Percentiles rank a stretch among this genome's conserved stretches.
phyloP scores from a whole-genome alignment of 2,888 invertebrate genomes.

The Dioctria rufipes region DNA sequence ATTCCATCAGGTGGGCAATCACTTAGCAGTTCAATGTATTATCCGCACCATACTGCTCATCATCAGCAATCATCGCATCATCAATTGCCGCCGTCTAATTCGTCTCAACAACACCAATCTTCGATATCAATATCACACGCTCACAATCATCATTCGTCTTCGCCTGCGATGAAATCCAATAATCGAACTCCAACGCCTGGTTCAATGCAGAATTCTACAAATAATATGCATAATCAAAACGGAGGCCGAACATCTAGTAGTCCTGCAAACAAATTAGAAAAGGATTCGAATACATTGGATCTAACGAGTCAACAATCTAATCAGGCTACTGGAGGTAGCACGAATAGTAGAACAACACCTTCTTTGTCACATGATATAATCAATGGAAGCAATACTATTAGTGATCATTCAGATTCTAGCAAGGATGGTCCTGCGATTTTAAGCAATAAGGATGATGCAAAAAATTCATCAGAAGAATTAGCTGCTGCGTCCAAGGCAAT shows the following conservation, averaged over 20 bases:
- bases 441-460: conserved; percentile 49
- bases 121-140: conserved; percentile 45
- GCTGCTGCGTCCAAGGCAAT: conserved; percentile 1
- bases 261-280: conserved; percentile 63
- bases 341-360: conserved; percentile 62
- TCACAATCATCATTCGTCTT: conserved; percentile 42
- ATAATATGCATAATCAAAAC: conserved; percentile 58
- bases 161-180: conserved; percentile 38
- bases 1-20: conserved; percentile 65
- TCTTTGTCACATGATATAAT: conserved; percentile 65
- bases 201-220: conserved; percentile 34
- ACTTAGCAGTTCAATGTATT: conserved; percentile 65
- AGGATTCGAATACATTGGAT: conserved; percentile 69
- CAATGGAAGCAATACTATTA: conserved; percentile 63
- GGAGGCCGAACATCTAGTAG: conserved; percentile 66
- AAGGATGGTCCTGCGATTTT: conserved; percentile 60
- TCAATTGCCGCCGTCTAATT: conserved; percentile 57
- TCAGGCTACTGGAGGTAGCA: conserved; percentile 43
- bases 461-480: conserved; percentile 33
- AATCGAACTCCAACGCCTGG: conserved; percentile 39
- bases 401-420: conserved; percentile 62
- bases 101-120: conserved; percentile 62
- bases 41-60: conserved; percentile 66
- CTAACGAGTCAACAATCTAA: conserved; percentile 62
- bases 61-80: conserved; percentile 64